Conservation (phyloP, 2,113 vertebrate genomes). For the Sinocyclocheilus grahami region DNA sequence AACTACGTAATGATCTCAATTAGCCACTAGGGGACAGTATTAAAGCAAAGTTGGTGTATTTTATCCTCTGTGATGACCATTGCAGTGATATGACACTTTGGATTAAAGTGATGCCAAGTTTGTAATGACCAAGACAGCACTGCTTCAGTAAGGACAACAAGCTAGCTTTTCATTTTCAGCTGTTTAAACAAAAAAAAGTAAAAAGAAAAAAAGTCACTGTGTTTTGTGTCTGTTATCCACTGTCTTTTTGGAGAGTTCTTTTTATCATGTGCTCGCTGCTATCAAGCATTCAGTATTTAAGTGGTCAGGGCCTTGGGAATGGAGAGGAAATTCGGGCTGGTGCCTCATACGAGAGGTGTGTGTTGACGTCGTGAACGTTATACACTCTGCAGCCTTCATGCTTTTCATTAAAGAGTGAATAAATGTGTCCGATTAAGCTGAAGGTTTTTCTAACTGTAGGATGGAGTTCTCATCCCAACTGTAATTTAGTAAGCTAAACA, state of each 20-base stretch:
- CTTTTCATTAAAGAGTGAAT: constrained; percentile 35
- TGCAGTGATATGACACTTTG: constrained; percentile 11
- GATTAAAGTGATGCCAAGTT: constrained; percentile 11
- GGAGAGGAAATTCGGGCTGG: constrained; percentile 34
- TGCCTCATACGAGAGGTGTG: not conserved
- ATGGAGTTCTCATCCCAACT: constrained; percentile 40
- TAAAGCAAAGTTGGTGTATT: constrained; percentile 43
- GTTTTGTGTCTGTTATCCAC: constrained; percentile 53
- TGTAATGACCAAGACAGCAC: not conserved
- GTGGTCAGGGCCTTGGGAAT: constrained; percentile 56
- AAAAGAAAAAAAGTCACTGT: constrained; percentile 36
- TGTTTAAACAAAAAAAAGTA: constrained; percentile 31
- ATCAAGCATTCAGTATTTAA: constrained; percentile 70
- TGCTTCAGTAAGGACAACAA: constrained; percentile 38
- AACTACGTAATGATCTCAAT: constrained; percentile 25
- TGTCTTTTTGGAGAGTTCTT: constrained; percentile 51
- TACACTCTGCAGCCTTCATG: constrained; percentile 20
- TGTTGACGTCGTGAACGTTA: not conserved
- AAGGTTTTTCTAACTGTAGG: constrained; percentile 34
- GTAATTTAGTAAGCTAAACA: constrained; percentile 28
- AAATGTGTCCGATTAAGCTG: constrained; percentile 30
- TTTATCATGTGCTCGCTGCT: constrained; percentile 75
- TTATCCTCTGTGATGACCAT: constrained; percentile 15
- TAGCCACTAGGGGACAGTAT: constrained; percentile 49
- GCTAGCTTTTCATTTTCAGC: constrained; percentile 55